Percentiles rank a stretch among this genome's conserved stretches.
phyloP scores from a whole-genome alignment of 1,140 invertebrate genomes.

The Armadillidium nasatum region DNA sequence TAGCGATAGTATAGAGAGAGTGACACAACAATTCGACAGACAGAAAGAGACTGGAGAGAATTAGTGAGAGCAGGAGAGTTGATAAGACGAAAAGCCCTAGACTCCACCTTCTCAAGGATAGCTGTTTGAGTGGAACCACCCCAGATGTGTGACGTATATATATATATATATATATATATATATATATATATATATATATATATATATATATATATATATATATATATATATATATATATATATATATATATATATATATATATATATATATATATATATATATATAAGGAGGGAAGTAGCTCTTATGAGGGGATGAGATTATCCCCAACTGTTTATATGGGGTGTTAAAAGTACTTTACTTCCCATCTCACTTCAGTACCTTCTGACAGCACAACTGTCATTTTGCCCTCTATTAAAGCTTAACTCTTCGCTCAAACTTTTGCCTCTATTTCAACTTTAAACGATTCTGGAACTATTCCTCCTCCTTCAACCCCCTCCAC shows the following conservation, averaged over 20 bases:
- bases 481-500: too few relatives aligned
- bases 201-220: slow-evolving; percentile 1
- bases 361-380: not conserved
- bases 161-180: slow-evolving; percentile 18
- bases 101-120: too few relatives aligned
- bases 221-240: slow-evolving; percentile 2
- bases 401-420: too few relatives aligned
- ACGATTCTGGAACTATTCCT: too few relatives aligned
- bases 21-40: too few relatives aligned
- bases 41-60: too few relatives aligned
- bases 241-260: not conserved
- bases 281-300: not conserved
- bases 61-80: too few relatives aligned
- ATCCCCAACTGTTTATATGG: not conserved
- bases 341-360: not conserved
- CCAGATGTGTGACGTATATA: not conserved
- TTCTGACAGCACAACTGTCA: not conserved
- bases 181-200: slow-evolving; percentile 13
- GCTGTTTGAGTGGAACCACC: too few relatives aligned
- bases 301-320: not conserved
- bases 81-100: too few relatives aligned
- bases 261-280: slow-evolving; percentile 3
- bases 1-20: too few relatives aligned
- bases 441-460: too few relatives aligned
- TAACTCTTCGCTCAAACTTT: too few relatives aligned